Evolutionary conservation across 2,113 vertebrate species (phyloP).

Genomic region (Stegastes partitus): DNA sequence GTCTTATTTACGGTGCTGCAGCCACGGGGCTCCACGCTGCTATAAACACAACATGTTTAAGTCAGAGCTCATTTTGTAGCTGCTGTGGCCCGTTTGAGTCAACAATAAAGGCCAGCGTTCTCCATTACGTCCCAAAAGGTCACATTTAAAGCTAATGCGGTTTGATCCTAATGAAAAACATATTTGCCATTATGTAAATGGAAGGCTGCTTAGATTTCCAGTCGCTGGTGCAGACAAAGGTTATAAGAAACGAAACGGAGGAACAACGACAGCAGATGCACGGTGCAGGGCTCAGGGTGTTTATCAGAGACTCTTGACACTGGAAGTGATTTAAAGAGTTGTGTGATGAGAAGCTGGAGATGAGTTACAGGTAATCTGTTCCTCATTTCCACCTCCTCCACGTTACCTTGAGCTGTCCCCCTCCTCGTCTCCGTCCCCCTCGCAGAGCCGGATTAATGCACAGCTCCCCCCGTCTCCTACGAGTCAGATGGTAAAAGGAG

Average conservation of each 20-base stretch:
- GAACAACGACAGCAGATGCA: conserved; percentile 5
- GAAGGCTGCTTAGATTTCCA: not conserved
- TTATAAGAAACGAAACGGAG: not conserved
- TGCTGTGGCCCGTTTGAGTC: not conserved
- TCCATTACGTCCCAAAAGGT: not conserved
- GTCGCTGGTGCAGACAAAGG: not conserved
- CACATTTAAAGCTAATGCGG: not conserved
- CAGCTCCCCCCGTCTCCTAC: conserved; percentile 27
- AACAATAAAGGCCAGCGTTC: too few relatives aligned
- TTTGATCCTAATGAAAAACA: not conserved
- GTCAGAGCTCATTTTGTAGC: too few relatives aligned
- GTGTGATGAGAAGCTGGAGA: conserved; percentile 25
- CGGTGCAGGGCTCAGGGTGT: not conserved
- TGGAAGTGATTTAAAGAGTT: conserved; percentile 26
- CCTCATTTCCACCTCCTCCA: conserved; percentile 24
- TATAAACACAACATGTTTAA: not conserved
- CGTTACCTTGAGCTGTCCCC: conserved; percentile 40
- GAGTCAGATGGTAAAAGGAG: conserved; percentile 64
- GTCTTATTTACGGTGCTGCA: too few relatives aligned
- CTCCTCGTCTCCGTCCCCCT: conserved; percentile 14
- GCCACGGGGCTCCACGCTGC: not conserved
- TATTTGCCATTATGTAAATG: not conserved
- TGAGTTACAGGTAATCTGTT: conserved; percentile 48
- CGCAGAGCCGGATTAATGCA: conserved; percentile 32
- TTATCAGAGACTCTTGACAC: conserved; percentile 6